Base-by-base conservation (phyloP, 2,797 vertebrate species). In the Borostomias antarcticus region DNA sequence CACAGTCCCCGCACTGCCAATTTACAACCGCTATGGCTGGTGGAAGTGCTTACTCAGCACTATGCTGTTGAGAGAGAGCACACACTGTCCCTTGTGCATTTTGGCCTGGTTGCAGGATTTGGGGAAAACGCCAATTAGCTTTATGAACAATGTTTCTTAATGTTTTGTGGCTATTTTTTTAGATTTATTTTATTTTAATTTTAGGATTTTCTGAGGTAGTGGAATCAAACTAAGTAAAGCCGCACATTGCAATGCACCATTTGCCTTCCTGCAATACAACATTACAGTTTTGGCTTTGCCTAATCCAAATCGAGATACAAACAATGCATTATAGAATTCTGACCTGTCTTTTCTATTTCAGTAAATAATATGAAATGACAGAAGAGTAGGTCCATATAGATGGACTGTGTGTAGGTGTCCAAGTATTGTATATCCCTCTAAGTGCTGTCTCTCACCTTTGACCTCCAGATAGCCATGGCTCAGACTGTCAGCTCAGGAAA, bases 11-110 rank as follows among this genome's bases (percentile, higher is more conserved):
- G 29, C 29, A 21, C 60, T 67, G 61, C 43, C 63, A 43, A 54
- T 17, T n/a, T 7, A 17, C 6, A 7, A 19, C 63, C 69, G 67
- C 72, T 69, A 25, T 60, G 74, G 76, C 73, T 72, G 66, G 63
- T 66, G 56, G 0, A 70, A 72, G 70, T 69, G 77, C 82, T 81
- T 59, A 70, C 68, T 81, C 81, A 62, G 86, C 89, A 81, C 29
- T n/a, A n/a, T n/a, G n/a, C n/a, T 58, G 35, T 35, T 64, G 57
- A 64, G 15, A 2, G 23, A 40, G 26, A 47, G 43, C 59, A 29
- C 43, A 29, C 50, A 7, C 25, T 6, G 43, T 9, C 70, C 71
- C 48, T n/a, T 30, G 32, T 72, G 58, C 61, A 48, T 73, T 77
- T 68, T 70, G 58, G 65, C 35, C 62, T 66, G n/a, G 1, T 43